Evolutionary conservation across 1,140 invertebrate species (phyloP).

Genomic region (Lethocerus indicus): DNA sequence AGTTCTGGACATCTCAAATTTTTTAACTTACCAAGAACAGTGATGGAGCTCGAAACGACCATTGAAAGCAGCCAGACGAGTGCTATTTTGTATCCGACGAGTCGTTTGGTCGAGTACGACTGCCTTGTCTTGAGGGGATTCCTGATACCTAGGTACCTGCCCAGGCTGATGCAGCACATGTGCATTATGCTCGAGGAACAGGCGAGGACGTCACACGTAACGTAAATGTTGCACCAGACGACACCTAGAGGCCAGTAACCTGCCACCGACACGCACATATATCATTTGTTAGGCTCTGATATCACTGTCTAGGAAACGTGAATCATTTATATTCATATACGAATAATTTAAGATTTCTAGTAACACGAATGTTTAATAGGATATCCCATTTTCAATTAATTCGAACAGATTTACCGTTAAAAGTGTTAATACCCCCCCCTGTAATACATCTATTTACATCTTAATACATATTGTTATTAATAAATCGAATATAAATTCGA

Average conservation of each 20-base stretch:
- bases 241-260: slow-evolving; percentile 82
- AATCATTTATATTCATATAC: too few relatives aligned
- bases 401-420: too few relatives aligned
- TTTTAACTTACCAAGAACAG: slow-evolving; percentile 56
- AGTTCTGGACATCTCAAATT: not conserved
- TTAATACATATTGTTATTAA: too few relatives aligned
- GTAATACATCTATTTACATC: too few relatives aligned
- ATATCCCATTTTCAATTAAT: too few relatives aligned
- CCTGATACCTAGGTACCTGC: slow-evolving; percentile 78
- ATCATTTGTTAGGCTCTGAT: too few relatives aligned
- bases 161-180: slow-evolving; percentile 92
- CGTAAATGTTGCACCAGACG: slow-evolving; percentile 81
- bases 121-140: slow-evolving; percentile 71
- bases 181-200: slow-evolving; percentile 91
- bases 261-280: too few relatives aligned
- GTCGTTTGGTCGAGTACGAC: slow-evolving; percentile 47
- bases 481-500: too few relatives aligned
- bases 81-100: slow-evolving; percentile 65
- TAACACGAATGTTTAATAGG: too few relatives aligned
- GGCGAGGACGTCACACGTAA: slow-evolving; percentile 85
- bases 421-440: too few relatives aligned
- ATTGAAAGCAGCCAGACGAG: slow-evolving; percentile 73
- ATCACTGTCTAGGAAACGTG: too few relatives aligned
- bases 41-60: slow-evolving; percentile 74
- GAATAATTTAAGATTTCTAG: too few relatives aligned